Conservation (phyloP, 2,797 vertebrate genomes). For the Myotis findleyi region DNA sequence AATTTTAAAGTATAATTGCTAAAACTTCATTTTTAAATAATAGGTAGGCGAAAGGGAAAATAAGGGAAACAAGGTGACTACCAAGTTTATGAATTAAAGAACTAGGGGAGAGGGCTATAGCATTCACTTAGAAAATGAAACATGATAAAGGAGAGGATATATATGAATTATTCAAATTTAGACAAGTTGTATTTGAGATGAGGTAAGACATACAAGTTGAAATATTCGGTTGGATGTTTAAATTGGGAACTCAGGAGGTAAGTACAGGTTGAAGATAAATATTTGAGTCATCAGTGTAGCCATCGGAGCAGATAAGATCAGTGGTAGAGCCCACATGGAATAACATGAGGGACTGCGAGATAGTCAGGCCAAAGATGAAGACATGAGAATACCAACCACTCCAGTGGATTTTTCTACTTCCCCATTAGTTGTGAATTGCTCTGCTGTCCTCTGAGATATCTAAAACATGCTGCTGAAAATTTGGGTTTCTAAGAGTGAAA, state of each 20-base stretch:
- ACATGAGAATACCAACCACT: not conserved
- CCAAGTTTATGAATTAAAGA: conserved; percentile 13
- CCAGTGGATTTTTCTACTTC: not conserved
- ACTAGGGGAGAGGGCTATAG: not conserved
- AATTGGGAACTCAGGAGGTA: not conserved
- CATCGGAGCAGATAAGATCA: not conserved
- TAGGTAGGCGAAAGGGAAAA: not conserved
- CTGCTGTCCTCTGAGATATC: not conserved
- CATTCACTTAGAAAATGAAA: not conserved
- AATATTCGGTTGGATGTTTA: not conserved
- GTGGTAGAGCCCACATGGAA: not conserved
- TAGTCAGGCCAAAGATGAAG: not conserved
- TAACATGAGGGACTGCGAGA: not conserved
- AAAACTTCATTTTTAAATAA: not conserved
- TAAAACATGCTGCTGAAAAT: conserved; percentile 22
- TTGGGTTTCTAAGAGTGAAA: conserved; percentile 27
- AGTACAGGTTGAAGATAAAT: not conserved
- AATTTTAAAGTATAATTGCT: not conserved
- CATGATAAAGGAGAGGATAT: not conserved
- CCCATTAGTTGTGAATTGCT: not conserved
- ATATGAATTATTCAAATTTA: not conserved
- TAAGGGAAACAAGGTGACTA: not conserved
- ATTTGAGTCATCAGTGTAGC: not conserved
- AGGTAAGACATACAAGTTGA: not conserved
- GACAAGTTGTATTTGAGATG: not conserved